These are phyloP conservation scores for Pseudorhombus dupliciocellatus DNA, from an alignment of 2,113 vertebrate species.

Conservation along the genomic window DNA sequence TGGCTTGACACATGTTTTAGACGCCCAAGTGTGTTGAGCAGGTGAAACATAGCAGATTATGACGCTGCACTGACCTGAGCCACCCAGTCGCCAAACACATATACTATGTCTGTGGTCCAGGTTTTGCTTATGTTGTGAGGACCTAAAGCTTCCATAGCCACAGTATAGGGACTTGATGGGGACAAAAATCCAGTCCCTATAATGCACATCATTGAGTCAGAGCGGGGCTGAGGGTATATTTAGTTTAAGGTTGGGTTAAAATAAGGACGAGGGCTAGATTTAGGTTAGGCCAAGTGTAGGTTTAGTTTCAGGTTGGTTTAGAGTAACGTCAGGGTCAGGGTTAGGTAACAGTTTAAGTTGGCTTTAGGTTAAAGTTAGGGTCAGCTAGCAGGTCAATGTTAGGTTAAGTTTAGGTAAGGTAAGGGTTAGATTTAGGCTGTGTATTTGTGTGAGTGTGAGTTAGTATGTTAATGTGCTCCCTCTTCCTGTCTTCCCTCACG, in stretches of 20 bases:
- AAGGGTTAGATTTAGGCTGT: not conserved
- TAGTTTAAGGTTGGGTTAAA: not conserved
- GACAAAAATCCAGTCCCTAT: too few relatives aligned
- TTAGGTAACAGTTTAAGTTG: not conserved
- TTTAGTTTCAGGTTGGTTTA: not conserved
- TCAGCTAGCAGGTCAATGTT: too few relatives aligned
- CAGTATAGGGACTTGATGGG: too few relatives aligned
- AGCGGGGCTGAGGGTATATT: not conserved
- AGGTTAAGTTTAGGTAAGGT: too few relatives aligned
- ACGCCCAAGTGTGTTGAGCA: conserved; percentile 12
- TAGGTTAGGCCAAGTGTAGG: not conserved
- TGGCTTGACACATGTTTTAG: conserved; percentile 4
- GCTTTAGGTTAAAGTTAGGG: too few relatives aligned
- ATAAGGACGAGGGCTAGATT: too few relatives aligned
- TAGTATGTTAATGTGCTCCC: conserved; percentile 44
- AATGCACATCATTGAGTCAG: too few relatives aligned
- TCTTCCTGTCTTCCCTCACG: conserved; percentile 68
- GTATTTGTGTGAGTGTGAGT: conserved; percentile 3
- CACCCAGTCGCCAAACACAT: conserved; percentile 14
- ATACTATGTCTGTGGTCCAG: conserved; percentile 12
- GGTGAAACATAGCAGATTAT: conserved; percentile 4
- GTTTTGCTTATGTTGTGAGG: too few relatives aligned
- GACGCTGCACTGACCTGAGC: not conserved
- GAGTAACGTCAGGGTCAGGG: not conserved
- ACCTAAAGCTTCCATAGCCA: too few relatives aligned